A percentile compares a stretch with the other conserved stretches of the same genome.
Conservation (phyloP, 2,888 invertebrate species). For the Drosophila flavopinicola region DNA sequence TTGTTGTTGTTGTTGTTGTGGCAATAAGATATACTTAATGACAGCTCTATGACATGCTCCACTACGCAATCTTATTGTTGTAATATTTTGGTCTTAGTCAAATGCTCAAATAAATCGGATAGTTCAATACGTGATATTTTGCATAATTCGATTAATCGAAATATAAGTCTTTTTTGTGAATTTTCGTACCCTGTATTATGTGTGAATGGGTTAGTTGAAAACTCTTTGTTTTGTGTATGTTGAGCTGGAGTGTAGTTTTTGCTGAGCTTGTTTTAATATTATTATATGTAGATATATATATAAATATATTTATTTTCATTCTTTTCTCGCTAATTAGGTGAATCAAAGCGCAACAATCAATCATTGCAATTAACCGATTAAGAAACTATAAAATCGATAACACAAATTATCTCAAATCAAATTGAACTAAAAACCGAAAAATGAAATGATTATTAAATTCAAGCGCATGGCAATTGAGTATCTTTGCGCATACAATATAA, state of each 20-base stretch:
- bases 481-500: conserved; percentile 70
- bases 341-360: conserved; percentile 79
- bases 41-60: conserved; percentile 67
- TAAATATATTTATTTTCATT: conserved; percentile 42
- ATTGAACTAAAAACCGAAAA: conserved; percentile 8
- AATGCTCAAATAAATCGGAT: conserved; percentile 22
- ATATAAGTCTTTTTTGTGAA: background rate
- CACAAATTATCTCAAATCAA: conserved; percentile 13
- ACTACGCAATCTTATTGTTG: conserved; percentile 58
- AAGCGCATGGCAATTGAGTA: conserved; percentile 76
- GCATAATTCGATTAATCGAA: conserved; percentile 9
- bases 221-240: conserved; percentile 14
- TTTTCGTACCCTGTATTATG: conserved; percentile 15
- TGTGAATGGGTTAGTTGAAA: conserved; percentile 10
- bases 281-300: conserved; percentile 21
- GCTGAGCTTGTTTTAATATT: conserved; percentile 35
- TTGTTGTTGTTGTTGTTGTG: conserved; percentile 23
- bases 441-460: conserved; percentile 37
- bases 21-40: conserved; percentile 49
- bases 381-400: conserved; percentile 38
- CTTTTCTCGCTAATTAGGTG: conserved; percentile 71
- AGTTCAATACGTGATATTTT: conserved; percentile 5
- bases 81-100: conserved; percentile 3
- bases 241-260: conserved; percentile 29
- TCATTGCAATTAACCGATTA: conserved; percentile 58